phyloP scores from a whole-genome alignment of 2,797 vertebrate genomes.

The Halcyon smyrnensis region DNA sequence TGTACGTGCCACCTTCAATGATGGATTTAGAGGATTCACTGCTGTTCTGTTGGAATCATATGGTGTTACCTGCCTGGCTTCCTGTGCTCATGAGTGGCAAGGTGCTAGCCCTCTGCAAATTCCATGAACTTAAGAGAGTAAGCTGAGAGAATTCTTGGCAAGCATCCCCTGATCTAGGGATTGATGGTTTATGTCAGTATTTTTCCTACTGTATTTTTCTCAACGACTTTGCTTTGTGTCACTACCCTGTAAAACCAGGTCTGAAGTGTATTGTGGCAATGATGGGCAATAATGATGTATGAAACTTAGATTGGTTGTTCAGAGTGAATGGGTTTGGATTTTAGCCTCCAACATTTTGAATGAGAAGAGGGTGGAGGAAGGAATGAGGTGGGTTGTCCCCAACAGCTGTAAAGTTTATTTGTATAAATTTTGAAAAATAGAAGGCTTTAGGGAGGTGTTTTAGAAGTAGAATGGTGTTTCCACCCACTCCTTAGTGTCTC shows the following conservation, averaged over 20 bases:
- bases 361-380: background rate
- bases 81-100: background rate
- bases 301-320: background rate
- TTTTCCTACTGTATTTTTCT: background rate
- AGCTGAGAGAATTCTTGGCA: background rate
- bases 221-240: background rate
- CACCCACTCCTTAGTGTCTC: fast-evolving
- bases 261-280: background rate
- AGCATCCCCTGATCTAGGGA: background rate
- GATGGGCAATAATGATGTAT: background rate
- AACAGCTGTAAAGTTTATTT: background rate
- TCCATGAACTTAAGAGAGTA: background rate
- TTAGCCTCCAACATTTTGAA: background rate
- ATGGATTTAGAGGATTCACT: background rate
- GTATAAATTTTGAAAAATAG: background rate
- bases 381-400: fast-evolving
- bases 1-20: background rate
- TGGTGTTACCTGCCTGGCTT: background rate
- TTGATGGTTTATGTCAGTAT: background rate
- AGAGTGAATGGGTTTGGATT: background rate
- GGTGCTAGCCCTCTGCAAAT: background rate
- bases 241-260: background rate
- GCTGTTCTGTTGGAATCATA: background rate
- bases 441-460: background rate
- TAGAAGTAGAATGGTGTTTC: background rate